Evolutionary conservation across 2,888 invertebrate genomes (phyloP).

Genomic region (Bedellia somnulentella): DNA sequence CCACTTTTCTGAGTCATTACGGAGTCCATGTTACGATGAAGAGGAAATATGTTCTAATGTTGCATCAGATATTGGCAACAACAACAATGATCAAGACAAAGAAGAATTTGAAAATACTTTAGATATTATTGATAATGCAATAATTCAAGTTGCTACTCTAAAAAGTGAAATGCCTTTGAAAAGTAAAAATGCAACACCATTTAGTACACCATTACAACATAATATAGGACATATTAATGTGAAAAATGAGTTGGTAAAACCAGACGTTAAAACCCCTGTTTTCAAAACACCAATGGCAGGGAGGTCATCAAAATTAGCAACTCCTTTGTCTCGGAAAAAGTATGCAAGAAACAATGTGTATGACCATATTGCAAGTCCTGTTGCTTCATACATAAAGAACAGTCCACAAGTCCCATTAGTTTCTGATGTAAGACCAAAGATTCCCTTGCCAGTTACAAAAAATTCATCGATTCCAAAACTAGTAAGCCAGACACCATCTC

Average conservation of each 20-base stretch:
- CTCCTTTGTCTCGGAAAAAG: constrained; percentile 17
- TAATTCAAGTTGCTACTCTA: too few relatives aligned
- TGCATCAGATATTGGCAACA: too few relatives aligned
- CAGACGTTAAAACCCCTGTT: constrained; percentile 10
- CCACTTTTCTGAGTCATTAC: too few relatives aligned
- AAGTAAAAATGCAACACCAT: background rate
- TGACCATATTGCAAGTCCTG: constrained; percentile 36
- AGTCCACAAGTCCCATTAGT: constrained; percentile 28
- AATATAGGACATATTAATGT: too few relatives aligned
- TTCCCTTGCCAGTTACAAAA: constrained; percentile 21
- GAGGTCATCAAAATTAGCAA: constrained; percentile 17
- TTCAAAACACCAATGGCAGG: constrained; percentile 27
- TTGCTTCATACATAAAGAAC: constrained; percentile 37
- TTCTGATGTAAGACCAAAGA: constrained; percentile 29
- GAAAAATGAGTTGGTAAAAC: too few relatives aligned
- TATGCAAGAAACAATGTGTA: constrained; percentile 22
- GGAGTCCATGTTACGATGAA: too few relatives aligned
- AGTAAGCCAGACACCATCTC: constrained; percentile 14
- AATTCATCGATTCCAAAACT: constrained; percentile 29
- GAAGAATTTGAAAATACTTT: too few relatives aligned
- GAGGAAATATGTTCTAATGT: too few relatives aligned
- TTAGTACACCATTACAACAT: too few relatives aligned
- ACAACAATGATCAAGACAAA: too few relatives aligned
- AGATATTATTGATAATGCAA: too few relatives aligned
- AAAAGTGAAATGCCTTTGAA: too few relatives aligned